Evolutionary conservation across 2,797 vertebrate species (phyloP).

Genomic region (Spheniscus humboldti): DNA sequence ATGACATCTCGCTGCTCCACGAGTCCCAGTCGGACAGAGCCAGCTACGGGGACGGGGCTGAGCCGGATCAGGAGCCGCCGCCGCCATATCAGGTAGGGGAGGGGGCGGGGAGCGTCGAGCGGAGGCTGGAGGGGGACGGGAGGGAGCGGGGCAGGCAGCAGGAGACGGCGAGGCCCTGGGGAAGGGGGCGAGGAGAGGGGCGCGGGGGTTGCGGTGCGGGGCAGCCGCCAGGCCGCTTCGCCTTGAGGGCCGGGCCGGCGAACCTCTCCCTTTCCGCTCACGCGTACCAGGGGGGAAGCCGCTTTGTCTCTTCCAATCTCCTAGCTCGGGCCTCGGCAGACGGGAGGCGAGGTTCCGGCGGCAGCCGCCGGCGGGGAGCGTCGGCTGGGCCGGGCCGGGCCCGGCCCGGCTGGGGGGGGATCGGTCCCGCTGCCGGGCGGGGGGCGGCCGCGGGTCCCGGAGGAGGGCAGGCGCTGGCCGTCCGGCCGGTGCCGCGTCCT

Average conservation of each 20-base stretch:
- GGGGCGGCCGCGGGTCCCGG: not conserved
- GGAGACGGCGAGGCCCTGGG: not conserved
- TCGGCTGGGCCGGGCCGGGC: not conserved
- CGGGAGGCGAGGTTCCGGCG: not conserved
- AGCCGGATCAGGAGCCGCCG: constrained; percentile 93
- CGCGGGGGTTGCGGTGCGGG: not conserved
- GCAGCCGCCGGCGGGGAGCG: not conserved
- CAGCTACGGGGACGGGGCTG: constrained; percentile 91
- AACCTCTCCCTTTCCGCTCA: constrained; percentile 13
- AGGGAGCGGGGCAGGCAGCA: not conserved
- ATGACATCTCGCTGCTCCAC: constrained; percentile 96
- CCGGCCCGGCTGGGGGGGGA: not conserved
- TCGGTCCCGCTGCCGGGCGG: not conserved
- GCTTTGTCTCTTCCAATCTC: constrained; percentile 1
- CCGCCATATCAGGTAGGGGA: constrained; percentile 91
- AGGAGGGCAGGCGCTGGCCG: not conserved
- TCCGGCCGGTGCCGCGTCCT: constrained; percentile 50
- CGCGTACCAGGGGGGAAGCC: not conserved
- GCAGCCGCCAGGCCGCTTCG: not conserved
- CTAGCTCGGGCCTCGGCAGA: not conserved
- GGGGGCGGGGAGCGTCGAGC: not conserved
- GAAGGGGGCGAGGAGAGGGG: not conserved
- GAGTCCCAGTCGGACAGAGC: constrained; percentile 96
- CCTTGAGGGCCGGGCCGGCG: not conserved
- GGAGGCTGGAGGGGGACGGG: not conserved